These are phyloP conservation scores for Hofmannophila pseudospretella DNA, from an alignment of 2,888 invertebrate genomes.

Conservation along the genomic window DNA sequence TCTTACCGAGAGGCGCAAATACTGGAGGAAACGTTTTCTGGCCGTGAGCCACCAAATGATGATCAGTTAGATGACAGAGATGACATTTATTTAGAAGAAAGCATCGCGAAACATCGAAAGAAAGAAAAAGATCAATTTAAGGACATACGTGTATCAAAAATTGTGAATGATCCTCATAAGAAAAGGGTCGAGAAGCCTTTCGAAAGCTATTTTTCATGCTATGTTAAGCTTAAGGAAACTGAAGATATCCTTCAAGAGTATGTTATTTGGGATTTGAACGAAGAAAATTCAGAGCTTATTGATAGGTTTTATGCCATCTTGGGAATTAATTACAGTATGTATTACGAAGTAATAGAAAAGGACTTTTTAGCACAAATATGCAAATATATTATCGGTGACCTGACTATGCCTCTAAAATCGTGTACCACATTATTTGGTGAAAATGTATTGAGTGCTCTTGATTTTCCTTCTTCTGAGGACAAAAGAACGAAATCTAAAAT, in stretches of 20 bases:
- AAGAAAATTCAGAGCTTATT: slow-evolving; percentile 66
- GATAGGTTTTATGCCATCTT: slow-evolving; percentile 78
- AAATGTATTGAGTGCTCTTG: slow-evolving; percentile 46
- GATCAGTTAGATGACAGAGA: slow-evolving; percentile 47
- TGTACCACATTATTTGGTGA: slow-evolving; percentile 58
- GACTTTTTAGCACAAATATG: slow-evolving; percentile 70
- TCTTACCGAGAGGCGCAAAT: slow-evolving; percentile 76
- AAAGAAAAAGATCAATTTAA: slow-evolving; percentile 53
- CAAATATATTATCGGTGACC: slow-evolving; percentile 66
- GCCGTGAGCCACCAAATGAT: slow-evolving; percentile 63
- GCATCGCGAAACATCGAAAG: slow-evolving; percentile 50
- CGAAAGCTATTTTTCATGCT: slow-evolving; percentile 78
- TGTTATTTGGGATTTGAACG: slow-evolving; percentile 56
- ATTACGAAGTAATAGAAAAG: slow-evolving; percentile 75
- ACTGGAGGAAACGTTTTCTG: slow-evolving; percentile 79
- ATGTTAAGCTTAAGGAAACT: slow-evolving; percentile 66
- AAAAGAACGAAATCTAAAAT: slow-evolving; percentile 55
- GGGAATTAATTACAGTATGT: slow-evolving; percentile 78
- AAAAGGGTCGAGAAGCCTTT: slow-evolving; percentile 45
- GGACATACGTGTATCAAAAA: slow-evolving; percentile 58
- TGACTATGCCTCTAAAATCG: slow-evolving; percentile 43
- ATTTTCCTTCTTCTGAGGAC: slow-evolving; percentile 50
- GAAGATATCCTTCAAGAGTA: slow-evolving; percentile 59
- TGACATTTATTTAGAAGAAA: slow-evolving; percentile 61
- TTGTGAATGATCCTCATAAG: slow-evolving; percentile 73